A percentile compares a stretch with the other conserved stretches of the same genome.
Evolutionary conservation across 2,113 vertebrate species (phyloP).

Genomic region (Saguinus imperator): DNA sequence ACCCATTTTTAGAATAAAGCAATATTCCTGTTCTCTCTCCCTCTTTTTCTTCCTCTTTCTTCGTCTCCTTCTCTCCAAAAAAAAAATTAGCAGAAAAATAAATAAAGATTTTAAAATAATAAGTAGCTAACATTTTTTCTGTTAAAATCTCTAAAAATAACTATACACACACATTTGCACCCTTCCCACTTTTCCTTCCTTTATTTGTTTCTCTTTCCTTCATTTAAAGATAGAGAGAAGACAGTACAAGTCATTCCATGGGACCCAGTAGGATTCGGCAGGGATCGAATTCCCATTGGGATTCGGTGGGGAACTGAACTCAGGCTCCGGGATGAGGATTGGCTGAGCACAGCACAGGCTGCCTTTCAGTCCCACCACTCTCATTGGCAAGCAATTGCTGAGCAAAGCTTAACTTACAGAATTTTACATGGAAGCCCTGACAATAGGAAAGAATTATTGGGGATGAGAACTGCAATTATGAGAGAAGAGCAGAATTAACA

Average conservation of each 20-base stretch:
- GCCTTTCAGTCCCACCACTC: neutral
- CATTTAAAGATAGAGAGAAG: neutral
- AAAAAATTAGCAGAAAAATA: neutral
- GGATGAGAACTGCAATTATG: neutral
- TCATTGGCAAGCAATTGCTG: neutral
- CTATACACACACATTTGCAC: neutral
- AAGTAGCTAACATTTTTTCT: neutral
- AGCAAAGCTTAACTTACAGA: neutral
- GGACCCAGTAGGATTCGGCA: too few species aligned
- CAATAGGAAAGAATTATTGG: neutral
- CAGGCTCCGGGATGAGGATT: neutral
- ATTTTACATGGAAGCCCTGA: neutral
- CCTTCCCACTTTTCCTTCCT: accelerated
- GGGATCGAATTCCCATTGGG: too few species aligned
- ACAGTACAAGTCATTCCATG: neutral
- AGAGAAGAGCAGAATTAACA: neutral
- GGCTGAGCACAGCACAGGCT: neutral
- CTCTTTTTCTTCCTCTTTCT: too few species aligned
- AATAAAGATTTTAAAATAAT: neutral
- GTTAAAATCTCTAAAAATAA: neutral
- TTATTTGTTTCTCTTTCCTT: neutral
- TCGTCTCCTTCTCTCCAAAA: too few species aligned
- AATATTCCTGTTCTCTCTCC: too few species aligned
- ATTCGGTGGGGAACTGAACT: neutral
- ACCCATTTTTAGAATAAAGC: too few species aligned